Percentiles rank a stretch among this genome's conserved stretches.
Conservation (phyloP, 2,797 vertebrate genomes). For the Chelmon rostratus region DNA sequence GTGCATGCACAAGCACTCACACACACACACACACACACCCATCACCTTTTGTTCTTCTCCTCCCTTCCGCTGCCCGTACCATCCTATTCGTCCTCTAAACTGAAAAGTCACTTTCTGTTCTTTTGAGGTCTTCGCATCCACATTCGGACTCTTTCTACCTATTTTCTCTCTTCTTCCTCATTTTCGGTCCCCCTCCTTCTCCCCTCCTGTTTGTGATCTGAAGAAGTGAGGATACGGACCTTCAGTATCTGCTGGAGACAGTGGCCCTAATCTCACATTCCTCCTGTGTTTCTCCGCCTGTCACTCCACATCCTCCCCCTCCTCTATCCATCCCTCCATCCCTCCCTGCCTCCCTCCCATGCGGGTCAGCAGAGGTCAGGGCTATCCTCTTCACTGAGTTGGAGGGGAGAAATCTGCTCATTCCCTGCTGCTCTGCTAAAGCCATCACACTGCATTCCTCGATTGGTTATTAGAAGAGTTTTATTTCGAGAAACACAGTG, state of each 20-base stretch:
- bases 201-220: slow-evolving; percentile 75
- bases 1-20: not conserved
- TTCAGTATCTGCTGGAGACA: slow-evolving; percentile 83
- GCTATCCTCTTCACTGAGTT: slow-evolving; percentile 54
- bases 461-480: not conserved
- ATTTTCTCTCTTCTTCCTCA: slow-evolving; percentile 53
- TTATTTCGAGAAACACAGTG: not conserved
- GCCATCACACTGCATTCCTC: slow-evolving; percentile 12
- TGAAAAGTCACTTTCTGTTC: slow-evolving; percentile 51
- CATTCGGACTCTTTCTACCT: slow-evolving; percentile 39
- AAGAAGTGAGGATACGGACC: slow-evolving; percentile 84
- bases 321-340: slow-evolving; percentile 55
- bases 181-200: slow-evolving; percentile 30
- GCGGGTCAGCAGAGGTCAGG: slow-evolving; percentile 77
- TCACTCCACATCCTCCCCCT: slow-evolving; percentile 73
- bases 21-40: slow-evolving; percentile 28
- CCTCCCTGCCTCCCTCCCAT: slow-evolving; percentile 49
- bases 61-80: slow-evolving; percentile 36
- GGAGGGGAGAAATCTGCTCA: slow-evolving; percentile 53
- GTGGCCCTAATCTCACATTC: slow-evolving; percentile 82
- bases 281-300: slow-evolving; percentile 78
- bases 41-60: slow-evolving; percentile 74
- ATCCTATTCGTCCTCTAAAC: slow-evolving; percentile 55
- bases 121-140: slow-evolving; percentile 57
- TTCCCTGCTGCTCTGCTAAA: slow-evolving; percentile 14